Conservation (phyloP, 2,113 vertebrate genomes). For the Syrrhaptes paradoxus region DNA sequence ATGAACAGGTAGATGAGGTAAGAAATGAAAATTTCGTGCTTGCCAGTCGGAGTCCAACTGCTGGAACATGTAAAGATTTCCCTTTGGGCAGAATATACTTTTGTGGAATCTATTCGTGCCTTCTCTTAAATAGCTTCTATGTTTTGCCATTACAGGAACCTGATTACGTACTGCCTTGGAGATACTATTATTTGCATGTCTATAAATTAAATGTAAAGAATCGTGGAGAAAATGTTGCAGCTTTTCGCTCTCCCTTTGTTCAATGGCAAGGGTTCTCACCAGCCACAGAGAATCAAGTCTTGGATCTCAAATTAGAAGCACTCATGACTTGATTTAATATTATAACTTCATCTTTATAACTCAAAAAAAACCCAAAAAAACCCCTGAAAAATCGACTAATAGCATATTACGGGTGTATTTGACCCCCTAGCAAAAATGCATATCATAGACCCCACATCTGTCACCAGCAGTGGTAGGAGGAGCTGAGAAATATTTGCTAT, state of each 20-base stretch:
- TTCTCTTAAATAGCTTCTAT: neutral
- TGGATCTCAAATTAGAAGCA: neutral
- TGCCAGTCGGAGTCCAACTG: neutral
- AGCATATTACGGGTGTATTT: neutral
- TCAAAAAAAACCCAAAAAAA: neutral
- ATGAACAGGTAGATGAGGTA: neutral
- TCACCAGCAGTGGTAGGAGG: neutral
- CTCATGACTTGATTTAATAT: neutral
- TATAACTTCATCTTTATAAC: neutral
- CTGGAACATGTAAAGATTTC: neutral
- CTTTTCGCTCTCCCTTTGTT: neutral
- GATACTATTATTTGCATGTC: neutral
- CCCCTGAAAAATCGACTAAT: neutral
- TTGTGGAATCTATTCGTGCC: neutral
- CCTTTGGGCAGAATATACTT: neutral
- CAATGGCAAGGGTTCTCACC: neutral
- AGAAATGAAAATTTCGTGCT: neutral
- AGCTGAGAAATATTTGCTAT: neutral
- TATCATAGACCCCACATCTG: neutral
- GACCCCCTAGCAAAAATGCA: neutral
- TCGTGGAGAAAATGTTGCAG: neutral
- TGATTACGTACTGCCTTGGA: neutral
- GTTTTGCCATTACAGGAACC: neutral
- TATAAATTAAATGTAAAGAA: neutral
- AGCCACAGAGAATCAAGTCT: neutral